A percentile compares a stretch with the other conserved stretches of the same genome.
Evolutionary conservation across 2,113 vertebrate species (phyloP).

Genomic region (Gorsachius goisagi): DNA sequence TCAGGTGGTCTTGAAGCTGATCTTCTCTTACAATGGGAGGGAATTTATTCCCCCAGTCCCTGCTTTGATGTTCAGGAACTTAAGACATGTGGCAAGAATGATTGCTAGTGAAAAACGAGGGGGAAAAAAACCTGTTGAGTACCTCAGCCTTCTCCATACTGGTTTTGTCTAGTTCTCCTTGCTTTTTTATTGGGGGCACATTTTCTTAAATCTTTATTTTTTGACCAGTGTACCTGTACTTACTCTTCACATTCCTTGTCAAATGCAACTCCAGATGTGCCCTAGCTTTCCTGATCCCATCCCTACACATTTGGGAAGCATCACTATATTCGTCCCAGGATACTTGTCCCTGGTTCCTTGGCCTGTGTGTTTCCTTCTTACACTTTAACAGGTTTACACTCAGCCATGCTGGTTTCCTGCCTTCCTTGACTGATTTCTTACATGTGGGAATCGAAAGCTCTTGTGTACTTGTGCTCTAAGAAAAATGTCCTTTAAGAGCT

Average conservation of each 20-base stretch:
- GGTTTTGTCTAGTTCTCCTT: background rate
- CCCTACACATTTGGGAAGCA: background rate
- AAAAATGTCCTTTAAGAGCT: background rate
- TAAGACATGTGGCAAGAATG: background rate
- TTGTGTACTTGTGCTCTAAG: background rate
- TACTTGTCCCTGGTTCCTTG: background rate
- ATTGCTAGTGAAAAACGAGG: background rate
- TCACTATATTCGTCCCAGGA: background rate
- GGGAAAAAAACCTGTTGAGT: background rate
- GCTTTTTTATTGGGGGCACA: fast-evolving
- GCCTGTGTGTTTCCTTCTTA: background rate
- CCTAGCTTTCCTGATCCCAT: background rate
- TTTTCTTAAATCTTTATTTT: background rate
- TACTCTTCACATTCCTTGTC: background rate
- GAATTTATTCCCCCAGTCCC: background rate
- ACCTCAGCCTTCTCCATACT: background rate
- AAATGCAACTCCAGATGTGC: background rate
- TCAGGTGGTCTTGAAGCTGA: background rate
- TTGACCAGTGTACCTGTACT: background rate
- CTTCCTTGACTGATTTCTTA: background rate
- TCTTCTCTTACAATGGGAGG: background rate
- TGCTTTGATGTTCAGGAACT: background rate
- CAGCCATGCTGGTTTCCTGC: background rate
- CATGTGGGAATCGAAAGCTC: background rate
- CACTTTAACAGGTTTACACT: background rate